Evolutionary conservation across 2,888 invertebrate genomes (phyloP), one percentile per base, ranked within the genome.

Genomic region (Drepanosiphum platanoidis): DNA sequence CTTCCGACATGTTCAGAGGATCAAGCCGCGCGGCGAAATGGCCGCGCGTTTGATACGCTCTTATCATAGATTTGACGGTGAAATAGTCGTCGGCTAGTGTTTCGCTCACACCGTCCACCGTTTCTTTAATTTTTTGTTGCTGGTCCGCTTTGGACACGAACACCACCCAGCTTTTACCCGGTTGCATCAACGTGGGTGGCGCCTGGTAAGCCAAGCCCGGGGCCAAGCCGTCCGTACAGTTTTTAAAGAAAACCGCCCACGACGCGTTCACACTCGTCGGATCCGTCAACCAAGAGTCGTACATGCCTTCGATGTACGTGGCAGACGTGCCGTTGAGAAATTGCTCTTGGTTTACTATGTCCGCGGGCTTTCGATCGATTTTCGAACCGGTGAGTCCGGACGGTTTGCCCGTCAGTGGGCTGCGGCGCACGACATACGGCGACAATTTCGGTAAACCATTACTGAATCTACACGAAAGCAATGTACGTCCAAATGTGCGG

Each of bases 71-170:
- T 90, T 99, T 98, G 18, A 99, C 98, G 78, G 98, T 97, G 87
- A 99, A 92, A 92, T 99, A 98, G 90, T 99, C 99, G 89, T 97
- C 97, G 88, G 99, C 98, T 88, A 95, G 93, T 91, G 97, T 96
- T 88, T 96, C 95, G 90, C 18, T 15, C 46, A 15, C 13, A 13
- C 18, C 2, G 3, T 22, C 61, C 22, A 0, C 27, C 27, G 27
- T 27, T 27, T 5, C 58, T 46, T 5, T 42, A 13, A 42, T 5
- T 1, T 18, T 13, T 15, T 58, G 1, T n/a, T n/a, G n/a, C 58
- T 1, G 58, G 1, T 5, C 22, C n/a, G 58, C 8, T 61, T 61
- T 9, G n/a, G 7, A 22, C 5, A n/a, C 22, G 7, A 22, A n/a
- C 8, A 58, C n/a, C n/a, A 22, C 2, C n/a, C n/a, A 7, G 58